Evolutionary conservation across 2,797 vertebrate genomes (phyloP), one percentile per base, ranked within the genome.

Genomic region (Sphenodon punctatus): DNA sequence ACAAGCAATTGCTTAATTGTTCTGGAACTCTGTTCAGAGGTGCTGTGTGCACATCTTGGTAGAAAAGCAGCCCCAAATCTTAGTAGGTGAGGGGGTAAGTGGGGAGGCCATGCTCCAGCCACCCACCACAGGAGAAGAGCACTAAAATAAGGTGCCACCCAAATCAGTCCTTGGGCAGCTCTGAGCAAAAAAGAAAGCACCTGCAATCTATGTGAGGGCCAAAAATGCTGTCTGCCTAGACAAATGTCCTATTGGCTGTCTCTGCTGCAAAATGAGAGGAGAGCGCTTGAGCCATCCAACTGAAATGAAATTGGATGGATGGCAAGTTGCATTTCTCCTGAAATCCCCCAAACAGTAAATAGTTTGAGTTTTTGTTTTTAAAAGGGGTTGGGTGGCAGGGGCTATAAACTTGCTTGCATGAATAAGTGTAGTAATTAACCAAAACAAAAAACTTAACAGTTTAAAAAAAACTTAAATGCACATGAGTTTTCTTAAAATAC

Each of bases 401-500:
- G 56, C 79, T 82, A 69, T 89, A 86, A 86, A 76, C 75, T 93
- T 67, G n/a, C n/a, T 90, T 95, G 95, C 95, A 96, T 96, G 95
- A 93, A 16, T 81, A 81, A 84, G 49, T 85, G 89, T n/a, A n/a
- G n/a, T n/a, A n/a, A n/a, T n/a, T n/a, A n/a, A n/a, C n/a, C n/a
- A n/a, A n/a, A n/a, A n/a, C n/a, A n/a, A n/a, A n/a, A n/a, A n/a
- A n/a, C n/a, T n/a, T n/a, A n/a, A n/a, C n/a, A n/a, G n/a, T n/a
- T n/a, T n/a, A n/a, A n/a, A n/a, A n/a, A n/a, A n/a, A n/a, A n/a
- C n/a, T n/a, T n/a, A n/a, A n/a, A n/a, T n/a, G n/a, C n/a, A n/a
- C n/a, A n/a, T n/a, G n/a, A n/a, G n/a, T n/a, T n/a, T n/a, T n/a
- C n/a, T n/a, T n/a, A n/a, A n/a, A n/a, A n/a, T n/a, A n/a, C n/a